phyloP scores from a whole-genome alignment of 2,113 vertebrate species.

The Anarhynchus alexandrinus region DNA sequence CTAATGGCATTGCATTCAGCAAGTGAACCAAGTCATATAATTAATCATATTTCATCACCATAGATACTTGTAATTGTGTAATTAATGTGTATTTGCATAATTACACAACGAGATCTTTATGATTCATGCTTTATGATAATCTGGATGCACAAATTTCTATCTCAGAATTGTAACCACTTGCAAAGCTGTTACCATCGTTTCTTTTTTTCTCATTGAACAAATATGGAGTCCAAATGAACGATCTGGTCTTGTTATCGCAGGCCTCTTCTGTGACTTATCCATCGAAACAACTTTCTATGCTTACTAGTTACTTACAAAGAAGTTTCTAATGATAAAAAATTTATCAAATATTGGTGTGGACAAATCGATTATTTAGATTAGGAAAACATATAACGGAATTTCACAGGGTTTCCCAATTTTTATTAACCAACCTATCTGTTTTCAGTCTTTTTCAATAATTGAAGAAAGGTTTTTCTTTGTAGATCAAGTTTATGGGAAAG shows the following conservation, averaged over 20 bases:
- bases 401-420: background rate
- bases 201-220: constrained; percentile 1
- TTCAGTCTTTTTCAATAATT: background rate
- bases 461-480: background rate
- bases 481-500: background rate
- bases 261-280: background rate
- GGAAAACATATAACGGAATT: background rate
- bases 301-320: background rate
- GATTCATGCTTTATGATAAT: constrained; percentile 65
- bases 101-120: constrained; percentile 57
- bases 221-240: background rate
- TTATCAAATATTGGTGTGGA: background rate
- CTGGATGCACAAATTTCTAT: constrained; percentile 43
- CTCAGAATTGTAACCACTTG: constrained; percentile 35
- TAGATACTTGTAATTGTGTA: constrained; percentile 70
- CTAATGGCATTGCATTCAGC: constrained; percentile 54
- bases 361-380: background rate
- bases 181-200: background rate
- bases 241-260: background rate
- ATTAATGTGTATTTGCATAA: constrained; percentile 73
- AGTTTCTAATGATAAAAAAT: background rate
- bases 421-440: background rate
- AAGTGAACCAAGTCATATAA: constrained; percentile 56
- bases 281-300: background rate
- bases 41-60: constrained; percentile 71